Percentiles rank a stretch among this genome's conserved stretches.
Conservation (phyloP, 2,797 vertebrate genomes). For the Premnoplex brunnescens region DNA sequence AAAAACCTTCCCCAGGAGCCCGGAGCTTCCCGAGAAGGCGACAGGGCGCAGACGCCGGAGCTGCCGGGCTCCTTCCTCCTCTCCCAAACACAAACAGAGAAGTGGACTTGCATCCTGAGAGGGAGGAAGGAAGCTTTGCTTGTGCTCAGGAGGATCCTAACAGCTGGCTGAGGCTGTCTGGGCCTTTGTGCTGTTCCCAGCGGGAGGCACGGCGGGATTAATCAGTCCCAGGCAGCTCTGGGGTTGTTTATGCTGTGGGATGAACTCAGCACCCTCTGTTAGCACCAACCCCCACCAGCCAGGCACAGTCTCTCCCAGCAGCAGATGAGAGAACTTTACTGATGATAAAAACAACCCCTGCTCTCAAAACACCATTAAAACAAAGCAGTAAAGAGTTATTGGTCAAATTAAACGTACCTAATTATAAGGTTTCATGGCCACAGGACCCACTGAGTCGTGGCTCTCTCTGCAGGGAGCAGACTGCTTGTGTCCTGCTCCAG, state of each 20-base stretch:
- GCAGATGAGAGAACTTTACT: conserved; percentile 26
- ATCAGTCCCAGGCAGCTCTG: neutral
- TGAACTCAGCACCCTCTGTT: neutral
- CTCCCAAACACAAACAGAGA: conserved; percentile 33
- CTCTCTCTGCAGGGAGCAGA: neutral
- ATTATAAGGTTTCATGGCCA: neutral
- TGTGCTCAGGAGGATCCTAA: neutral
- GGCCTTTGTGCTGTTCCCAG: neutral
- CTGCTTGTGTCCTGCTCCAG: neutral
- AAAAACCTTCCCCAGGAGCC: neutral
- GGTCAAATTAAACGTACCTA: neutral
- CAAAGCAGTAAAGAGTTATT: conserved; percentile 4
- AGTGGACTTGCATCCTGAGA: conserved; percentile 19
- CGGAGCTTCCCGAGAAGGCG: neutral
- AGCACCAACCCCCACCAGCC: neutral
- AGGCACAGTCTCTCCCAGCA: neutral
- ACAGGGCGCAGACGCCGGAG: accelerated
- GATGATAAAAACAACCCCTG: neutral
- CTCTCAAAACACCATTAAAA: neutral
- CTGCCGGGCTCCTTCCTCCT: conserved; percentile 30
- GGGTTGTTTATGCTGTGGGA: neutral
- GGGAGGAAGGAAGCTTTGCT: conserved; percentile 48
- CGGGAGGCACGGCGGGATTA: accelerated
- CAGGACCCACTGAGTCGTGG: neutral
- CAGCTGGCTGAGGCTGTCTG: conserved; percentile 12